A percentile compares a stretch with the other conserved stretches of the same genome.
phyloP scores from a whole-genome alignment of 2,113 vertebrate genomes.

The Gorilla gorilla region DNA sequence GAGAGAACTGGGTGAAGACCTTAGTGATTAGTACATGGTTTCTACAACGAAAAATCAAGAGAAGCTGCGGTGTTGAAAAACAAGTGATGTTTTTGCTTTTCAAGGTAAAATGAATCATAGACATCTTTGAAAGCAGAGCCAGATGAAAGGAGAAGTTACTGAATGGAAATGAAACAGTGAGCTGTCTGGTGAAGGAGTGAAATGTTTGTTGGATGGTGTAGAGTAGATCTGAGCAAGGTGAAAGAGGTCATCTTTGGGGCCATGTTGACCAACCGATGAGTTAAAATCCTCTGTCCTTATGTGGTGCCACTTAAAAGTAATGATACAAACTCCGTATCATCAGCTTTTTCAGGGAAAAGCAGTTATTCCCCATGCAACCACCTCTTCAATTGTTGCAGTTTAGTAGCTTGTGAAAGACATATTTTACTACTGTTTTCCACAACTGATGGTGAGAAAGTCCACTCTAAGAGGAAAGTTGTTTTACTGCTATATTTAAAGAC shows the following conservation, averaged over 20 bases:
- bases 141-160: neutral
- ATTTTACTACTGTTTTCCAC: neutral
- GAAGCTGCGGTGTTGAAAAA: neutral
- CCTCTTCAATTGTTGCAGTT: neutral
- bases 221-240: neutral
- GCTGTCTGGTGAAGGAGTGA: neutral
- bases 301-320: neutral
- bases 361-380: neutral
- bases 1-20: accelerated
- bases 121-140: neutral
- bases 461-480: neutral
- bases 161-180: neutral
- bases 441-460: neutral
- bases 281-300: neutral
- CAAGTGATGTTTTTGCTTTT: neutral
- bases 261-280: neutral
- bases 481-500: neutral
- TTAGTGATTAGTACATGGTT: neutral
- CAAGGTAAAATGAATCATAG: neutral
- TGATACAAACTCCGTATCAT: neutral
- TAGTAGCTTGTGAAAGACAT: neutral
- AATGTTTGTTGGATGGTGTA: too few species aligned
- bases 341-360: neutral
- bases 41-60: neutral
- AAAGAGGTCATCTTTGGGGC: neutral